These are phyloP conservation scores for Erpetoichthys calabaricus DNA, from an alignment of 2,797 vertebrate species.

Conservation along the genomic window DNA sequence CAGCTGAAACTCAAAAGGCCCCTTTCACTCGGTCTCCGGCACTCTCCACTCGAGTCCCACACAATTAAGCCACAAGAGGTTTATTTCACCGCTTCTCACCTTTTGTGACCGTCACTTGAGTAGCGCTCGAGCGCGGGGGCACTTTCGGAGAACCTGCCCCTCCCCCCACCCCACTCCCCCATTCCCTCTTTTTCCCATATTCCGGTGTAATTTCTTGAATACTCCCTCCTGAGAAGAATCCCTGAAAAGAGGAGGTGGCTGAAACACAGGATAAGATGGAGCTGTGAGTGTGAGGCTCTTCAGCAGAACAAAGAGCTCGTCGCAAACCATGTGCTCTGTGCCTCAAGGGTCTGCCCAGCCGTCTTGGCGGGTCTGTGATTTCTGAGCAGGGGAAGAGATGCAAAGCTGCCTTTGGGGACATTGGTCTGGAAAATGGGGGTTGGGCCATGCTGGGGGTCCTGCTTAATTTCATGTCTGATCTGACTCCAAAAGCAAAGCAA, in stretches of 20 bases:
- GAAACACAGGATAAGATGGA: constrained; percentile 33
- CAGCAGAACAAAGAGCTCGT: constrained; percentile 40
- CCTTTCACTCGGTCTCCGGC: constrained; percentile 12
- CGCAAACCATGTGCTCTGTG: constrained; percentile 36
- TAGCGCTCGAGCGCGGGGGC: constrained; percentile 43
- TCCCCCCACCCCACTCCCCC: constrained; percentile 25
- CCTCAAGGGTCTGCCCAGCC: not conserved
- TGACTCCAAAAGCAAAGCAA: too few species aligned
- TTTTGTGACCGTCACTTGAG: constrained; percentile 44
- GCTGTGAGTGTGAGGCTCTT: constrained; percentile 53
- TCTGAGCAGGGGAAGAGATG: not conserved
- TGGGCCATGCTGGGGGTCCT: too few species aligned
- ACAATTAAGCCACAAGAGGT: constrained; percentile 45
- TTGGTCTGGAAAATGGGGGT: too few species aligned
- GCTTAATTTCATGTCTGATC: too few species aligned
- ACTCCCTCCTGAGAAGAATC: constrained; percentile 31
- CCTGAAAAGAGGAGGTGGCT: constrained; percentile 7
- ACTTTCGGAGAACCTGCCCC: constrained; percentile 36
- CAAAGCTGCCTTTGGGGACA: too few species aligned
- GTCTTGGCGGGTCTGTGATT: too few species aligned
- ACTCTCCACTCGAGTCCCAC: constrained; percentile 44
- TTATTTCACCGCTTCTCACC: constrained; percentile 41
- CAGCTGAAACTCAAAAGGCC: constrained; percentile 49
- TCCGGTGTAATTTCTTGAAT: constrained; percentile 54
- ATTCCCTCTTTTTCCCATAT: constrained; percentile 10